Evolutionary conservation across 2,888 invertebrate species (phyloP), one percentile per base, ranked within the genome.

Genomic region (Elysia crispata): DNA sequence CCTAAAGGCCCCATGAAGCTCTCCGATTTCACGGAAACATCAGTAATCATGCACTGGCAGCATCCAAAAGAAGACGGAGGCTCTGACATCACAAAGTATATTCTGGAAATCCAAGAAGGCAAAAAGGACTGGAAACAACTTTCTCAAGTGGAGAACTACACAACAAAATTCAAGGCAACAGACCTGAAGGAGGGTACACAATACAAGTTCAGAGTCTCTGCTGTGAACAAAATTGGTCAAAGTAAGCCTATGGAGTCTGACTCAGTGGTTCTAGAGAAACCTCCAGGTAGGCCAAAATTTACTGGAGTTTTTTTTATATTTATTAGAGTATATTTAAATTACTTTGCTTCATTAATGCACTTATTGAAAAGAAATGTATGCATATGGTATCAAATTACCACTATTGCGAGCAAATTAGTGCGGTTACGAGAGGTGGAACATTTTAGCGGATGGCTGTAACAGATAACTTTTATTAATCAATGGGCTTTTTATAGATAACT

Each of bases 91-190:
- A 83, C 79, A 8, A 66, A 82, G 66, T 86, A 85, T 78, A 54
- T 88, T 62, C 81, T 90, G 30, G 92, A 92, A 80, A 85, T 81
- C 25, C 67, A 70, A 64, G 76, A 78, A 28, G 82, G 82, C 57
- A 96, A 97, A 77, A 96, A 97, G 30, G 97, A 97, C 11, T 98
- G 98, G 98, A 94, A 97, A 91, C 94, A 97, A 79, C 97, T 97
- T 84, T 95, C 96, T 91, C 96, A 13, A 33, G 85, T 86, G 31
- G 86, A 86, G 49, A 85, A 83, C 33, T 76, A 76, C 74, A 78
- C 80, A 64, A 87, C 87, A 15, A 85, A 82, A 66, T 85, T 79
- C 84, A 84, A 82, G 23, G 86, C 85, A 31, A 72, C 82, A 20
- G 95, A 95, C 90, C 93, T 97, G 79, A 94, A 95, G 86, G 95